Evolutionary conservation across 2,888 invertebrate species (phyloP), one percentile per base, ranked within the genome.

Genomic region (Colostygia pectinataria): DNA sequence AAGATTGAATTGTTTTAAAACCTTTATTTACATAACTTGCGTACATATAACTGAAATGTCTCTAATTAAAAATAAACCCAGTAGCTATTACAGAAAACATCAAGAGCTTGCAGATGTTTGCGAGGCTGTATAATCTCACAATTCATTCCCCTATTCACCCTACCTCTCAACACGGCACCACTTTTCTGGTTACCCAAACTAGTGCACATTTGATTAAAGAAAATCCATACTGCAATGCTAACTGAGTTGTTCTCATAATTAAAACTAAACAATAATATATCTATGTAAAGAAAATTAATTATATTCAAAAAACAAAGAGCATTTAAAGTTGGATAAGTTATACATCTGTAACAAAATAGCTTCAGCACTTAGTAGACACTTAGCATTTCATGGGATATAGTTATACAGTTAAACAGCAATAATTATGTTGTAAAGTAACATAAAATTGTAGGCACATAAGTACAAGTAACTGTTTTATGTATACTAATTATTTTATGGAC

Each of bases 11-110:
- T 34, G 52, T 76, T 75, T 74, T 69, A 76, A 77, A 84, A 82
- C 82, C 77, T 85, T 83, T 87, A 87, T 87, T 87, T 87, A 87
- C 86, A 85, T 85, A 84, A 85, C 81, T 83, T 84, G 77, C 76
- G 83, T 79, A 80, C 38, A 50, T 42, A 62, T 72, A 83, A 83
- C 80, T 77, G 79, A 84, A 76, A 81, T 78, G 73, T 77, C 65
- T 77, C 66, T 77, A 76, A 71, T 70, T 65, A 12, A 73, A 76
- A 78, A 76, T 71, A 71, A 78, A 77, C 77, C 75, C 78, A 75
- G 79, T 68, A 80, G 78, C 75, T 63, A 65, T 71, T 64, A 71
- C 63, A 71, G 62, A 60, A 57, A 65, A 60, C 55, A 29, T 39
- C 34, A 20, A 33, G 27, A 39, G 40, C 43, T 50, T 12, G 38